These are phyloP conservation scores for Chelon auratus DNA, from an alignment of 2,797 vertebrate genomes.

Conservation along the genomic window DNA sequence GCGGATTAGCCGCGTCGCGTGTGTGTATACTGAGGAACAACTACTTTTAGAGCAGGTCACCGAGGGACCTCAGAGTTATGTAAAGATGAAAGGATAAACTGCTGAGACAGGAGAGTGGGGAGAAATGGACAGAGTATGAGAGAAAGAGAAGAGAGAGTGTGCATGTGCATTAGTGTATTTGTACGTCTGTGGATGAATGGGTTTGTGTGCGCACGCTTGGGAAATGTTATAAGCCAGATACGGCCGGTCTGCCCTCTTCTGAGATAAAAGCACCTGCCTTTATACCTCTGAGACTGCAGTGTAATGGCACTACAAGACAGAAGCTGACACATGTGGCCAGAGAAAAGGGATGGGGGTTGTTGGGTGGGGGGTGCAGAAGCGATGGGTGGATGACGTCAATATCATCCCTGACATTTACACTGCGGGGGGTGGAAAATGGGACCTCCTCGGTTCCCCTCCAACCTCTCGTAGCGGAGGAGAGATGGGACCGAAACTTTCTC, in stretches of 20 bases:
- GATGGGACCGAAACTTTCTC: slow-evolving; percentile 31
- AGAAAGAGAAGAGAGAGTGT: neutral
- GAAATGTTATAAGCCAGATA: slow-evolving; percentile 65
- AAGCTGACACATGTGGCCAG: slow-evolving; percentile 49
- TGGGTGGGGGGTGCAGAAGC: neutral
- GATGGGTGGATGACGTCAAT: slow-evolving; percentile 47
- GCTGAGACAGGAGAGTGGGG: slow-evolving; percentile 68
- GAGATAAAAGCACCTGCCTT: slow-evolving; percentile 69
- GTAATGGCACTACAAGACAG: slow-evolving; percentile 60
- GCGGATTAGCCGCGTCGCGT: slow-evolving; percentile 31
- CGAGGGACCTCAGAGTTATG: slow-evolving; percentile 63
- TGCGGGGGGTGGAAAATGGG: slow-evolving; percentile 32
- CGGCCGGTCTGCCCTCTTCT: slow-evolving; percentile 47
- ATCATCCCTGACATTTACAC: slow-evolving; percentile 53
- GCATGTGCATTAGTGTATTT: slow-evolving; percentile 7
- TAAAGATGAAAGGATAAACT: slow-evolving; percentile 80
- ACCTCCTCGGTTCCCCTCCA: slow-evolving; percentile 21
- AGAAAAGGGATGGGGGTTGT: neutral
- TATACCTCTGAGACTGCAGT: slow-evolving; percentile 60
- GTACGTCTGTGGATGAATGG: slow-evolving; percentile 24
- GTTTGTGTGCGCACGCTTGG: slow-evolving; percentile 23
- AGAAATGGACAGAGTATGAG: slow-evolving; percentile 63
- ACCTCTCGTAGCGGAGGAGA: slow-evolving; percentile 11
- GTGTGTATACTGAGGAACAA: slow-evolving; percentile 30
- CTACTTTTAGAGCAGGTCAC: slow-evolving; percentile 62